These are phyloP conservation scores for Copidosoma aretas DNA, from an alignment of 2,888 invertebrate species.

Conservation along the genomic window DNA sequence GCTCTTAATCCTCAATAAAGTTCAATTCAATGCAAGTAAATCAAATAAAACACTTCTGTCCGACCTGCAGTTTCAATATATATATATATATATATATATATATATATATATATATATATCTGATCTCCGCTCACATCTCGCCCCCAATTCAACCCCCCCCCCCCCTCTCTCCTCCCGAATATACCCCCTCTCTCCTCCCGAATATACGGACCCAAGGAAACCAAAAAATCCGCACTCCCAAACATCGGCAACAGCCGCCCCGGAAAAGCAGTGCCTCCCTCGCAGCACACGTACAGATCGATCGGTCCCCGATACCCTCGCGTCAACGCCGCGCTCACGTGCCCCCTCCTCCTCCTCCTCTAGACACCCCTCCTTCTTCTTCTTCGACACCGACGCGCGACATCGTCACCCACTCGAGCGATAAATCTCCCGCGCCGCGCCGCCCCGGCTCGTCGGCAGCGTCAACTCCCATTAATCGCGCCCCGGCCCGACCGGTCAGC, in stretches of 20 bases:
- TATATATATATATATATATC: no score
- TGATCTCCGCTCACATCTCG: no score
- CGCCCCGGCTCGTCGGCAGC: not conserved
- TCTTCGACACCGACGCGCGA: not conserved
- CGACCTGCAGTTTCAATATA: no score
- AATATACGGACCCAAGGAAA: not conserved
- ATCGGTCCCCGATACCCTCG: slow-evolving; percentile 7
- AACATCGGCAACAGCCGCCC: no score
- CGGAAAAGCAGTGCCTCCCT: not conserved
- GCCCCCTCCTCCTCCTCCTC: not conserved
- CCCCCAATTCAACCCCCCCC: no score
- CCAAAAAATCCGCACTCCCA: not conserved
- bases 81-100: no score
- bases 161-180: no score
- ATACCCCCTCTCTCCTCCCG: slow-evolving; percentile 36
- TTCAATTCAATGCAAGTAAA: no score
- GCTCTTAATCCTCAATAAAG: no score
- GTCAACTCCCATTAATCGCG: not conserved
- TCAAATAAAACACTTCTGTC: no score
- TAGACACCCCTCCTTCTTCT: not conserved
- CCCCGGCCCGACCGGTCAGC: not conserved
- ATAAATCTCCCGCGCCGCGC: not conserved
- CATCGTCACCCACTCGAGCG: not conserved
- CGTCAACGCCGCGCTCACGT: not conserved
- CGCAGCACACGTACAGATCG: slow-evolving; percentile 1